phyloP scores from a whole-genome alignment of 2,797 vertebrate species.

The Fistularia tabacaria region DNA sequence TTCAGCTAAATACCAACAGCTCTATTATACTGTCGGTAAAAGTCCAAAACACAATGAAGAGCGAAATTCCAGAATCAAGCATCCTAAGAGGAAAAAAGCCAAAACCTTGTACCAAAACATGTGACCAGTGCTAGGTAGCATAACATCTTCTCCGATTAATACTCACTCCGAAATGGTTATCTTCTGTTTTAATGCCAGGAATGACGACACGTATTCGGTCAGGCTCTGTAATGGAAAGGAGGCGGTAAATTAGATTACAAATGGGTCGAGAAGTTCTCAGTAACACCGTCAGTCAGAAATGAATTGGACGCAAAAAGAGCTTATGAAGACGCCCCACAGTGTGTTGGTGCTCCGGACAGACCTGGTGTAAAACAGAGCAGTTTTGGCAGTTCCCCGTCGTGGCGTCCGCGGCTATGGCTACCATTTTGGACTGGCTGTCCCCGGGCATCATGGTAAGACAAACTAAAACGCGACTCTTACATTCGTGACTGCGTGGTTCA shows the following conservation, averaged over 20 bases:
- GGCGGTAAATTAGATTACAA: no score
- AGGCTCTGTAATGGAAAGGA: constrained; percentile 76
- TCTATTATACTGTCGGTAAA: no score
- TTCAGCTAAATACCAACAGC: no score
- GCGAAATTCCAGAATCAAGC: no score
- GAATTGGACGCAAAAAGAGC: background rate
- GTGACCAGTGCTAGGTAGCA: background rate
- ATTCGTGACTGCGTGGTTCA: background rate
- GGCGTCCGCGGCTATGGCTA: constrained; percentile 75
- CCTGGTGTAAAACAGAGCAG: constrained; percentile 81
- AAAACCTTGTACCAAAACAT: no score
- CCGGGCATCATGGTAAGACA: constrained; percentile 88
- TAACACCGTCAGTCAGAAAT: background rate
- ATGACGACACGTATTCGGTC: constrained; percentile 88
- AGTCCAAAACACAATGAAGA: no score
- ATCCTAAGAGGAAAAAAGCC: no score
- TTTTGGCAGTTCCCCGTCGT: constrained; percentile 79
- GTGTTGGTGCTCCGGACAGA: constrained; percentile 32
- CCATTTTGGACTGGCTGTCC: constrained; percentile 78
- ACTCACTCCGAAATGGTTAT: constrained; percentile 92
- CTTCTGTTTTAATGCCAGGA: constrained; percentile 92
- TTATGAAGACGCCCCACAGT: background rate
- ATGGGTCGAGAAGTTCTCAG: background rate
- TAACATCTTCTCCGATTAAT: background rate
- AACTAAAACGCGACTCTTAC: background rate